Evolutionary conservation across 2,888 invertebrate genomes (phyloP).

Genomic region (Lepidochitona cinerea): DNA sequence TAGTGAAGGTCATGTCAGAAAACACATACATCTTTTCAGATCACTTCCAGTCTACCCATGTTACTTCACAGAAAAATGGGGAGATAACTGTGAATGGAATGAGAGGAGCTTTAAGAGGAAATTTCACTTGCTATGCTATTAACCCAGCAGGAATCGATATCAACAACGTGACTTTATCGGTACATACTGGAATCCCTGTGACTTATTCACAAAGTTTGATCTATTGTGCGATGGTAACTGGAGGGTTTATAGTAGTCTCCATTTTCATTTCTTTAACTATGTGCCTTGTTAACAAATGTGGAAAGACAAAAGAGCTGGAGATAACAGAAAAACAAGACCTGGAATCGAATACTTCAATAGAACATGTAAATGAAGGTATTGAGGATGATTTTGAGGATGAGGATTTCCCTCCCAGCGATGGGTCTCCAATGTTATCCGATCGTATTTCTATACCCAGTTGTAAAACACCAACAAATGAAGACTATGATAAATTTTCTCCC

Average conservation of each 20-base stretch:
- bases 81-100: slow-evolving; percentile 44
- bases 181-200: slow-evolving; percentile 28
- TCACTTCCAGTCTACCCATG: slow-evolving; percentile 25
- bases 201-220: slow-evolving; percentile 41
- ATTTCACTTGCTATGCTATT: slow-evolving; percentile 51
- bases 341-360: slow-evolving; percentile 13
- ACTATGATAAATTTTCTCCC: slow-evolving; percentile 12
- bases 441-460: slow-evolving; percentile 47
- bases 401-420: slow-evolving; percentile 28
- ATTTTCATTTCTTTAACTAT: slow-evolving; percentile 47
- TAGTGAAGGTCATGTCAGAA: slow-evolving; percentile 13
- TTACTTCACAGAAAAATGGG: slow-evolving; percentile 34
- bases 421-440: slow-evolving; percentile 11
- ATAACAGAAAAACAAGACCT: slow-evolving; percentile 23
- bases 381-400: slow-evolving; percentile 21
- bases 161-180: slow-evolving; percentile 31
- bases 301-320: slow-evolving; percentile 13
- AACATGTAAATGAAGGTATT: slow-evolving; percentile 20
- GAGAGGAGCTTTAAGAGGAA: slow-evolving; percentile 51
- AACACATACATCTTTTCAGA: slow-evolving; percentile 17
- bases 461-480: slow-evolving; percentile 35
- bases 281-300: slow-evolving; percentile 22
- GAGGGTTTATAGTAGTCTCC: slow-evolving; percentile 39
- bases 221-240: slow-evolving; percentile 41
- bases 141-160: slow-evolving; percentile 48